Evolutionary conservation across 2,797 vertebrate species (phyloP).

Genomic region (Merluccius polli): DNA sequence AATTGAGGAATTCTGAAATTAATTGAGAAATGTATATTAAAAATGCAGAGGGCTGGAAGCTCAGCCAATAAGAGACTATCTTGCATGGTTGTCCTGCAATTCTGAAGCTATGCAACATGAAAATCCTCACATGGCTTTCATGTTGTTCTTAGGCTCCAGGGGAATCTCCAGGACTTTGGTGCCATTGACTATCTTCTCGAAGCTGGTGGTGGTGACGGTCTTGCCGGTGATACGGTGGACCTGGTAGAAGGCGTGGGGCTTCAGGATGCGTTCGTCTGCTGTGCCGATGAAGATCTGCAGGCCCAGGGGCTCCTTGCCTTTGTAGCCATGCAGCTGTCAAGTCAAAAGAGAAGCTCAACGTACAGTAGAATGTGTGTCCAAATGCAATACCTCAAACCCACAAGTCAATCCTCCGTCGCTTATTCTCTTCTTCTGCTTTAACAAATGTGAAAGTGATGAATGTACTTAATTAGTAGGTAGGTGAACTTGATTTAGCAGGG

Average conservation of each 20-base stretch:
- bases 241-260: conserved; percentile 98
- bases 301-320: conserved; percentile 90
- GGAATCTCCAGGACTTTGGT: conserved; percentile 98
- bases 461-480: background rate
- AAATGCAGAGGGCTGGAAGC: background rate
- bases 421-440: background rate
- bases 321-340: conserved; percentile 88
- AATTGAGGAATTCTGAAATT: too few relatives aligned
- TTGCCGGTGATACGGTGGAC: conserved; percentile 99
- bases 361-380: too few relatives aligned
- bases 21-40: background rate
- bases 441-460: background rate
- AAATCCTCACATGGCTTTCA: conserved; percentile 90
- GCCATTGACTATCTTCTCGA: conserved; percentile 88
- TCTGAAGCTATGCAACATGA: background rate
- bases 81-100: background rate
- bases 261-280: conserved; percentile 93
- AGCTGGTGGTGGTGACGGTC: conserved; percentile 96
- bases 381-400: too few relatives aligned
- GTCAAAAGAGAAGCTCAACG: background rate
- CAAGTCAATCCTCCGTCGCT: background rate
- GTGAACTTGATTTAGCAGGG: background rate
- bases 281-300: conserved; percentile 99
- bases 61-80: background rate
- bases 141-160: conserved; percentile 95